Base-by-base conservation (phyloP, 2,797 vertebrate genomes). In the Lutjanus argentimaculatus region DNA sequence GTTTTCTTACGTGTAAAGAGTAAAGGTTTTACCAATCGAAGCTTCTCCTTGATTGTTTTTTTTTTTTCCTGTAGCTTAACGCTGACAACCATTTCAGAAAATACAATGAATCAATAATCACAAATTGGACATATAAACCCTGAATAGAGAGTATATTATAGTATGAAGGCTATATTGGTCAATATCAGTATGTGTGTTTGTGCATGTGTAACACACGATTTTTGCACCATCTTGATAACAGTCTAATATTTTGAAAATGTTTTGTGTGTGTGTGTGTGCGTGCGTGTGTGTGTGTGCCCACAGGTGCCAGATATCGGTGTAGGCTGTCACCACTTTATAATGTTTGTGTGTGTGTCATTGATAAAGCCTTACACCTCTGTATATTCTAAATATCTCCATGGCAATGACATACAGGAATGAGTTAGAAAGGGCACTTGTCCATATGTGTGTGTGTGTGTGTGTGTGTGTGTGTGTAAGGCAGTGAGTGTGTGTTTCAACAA, bases 401-500 rank as follows among this genome's bases (percentile, higher is more conserved):
- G 57, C 21, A 40, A 74, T 67, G 62, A 21, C 65, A 49, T 55
- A 63, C n/a, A 78, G 68, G 76, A 57, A 77, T 75, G 22, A 74
- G 30, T 63, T 36, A 21, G 49, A 25, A 22, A 55, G 48, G 57
- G 62, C 19, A 22, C 43, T 48, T 55, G 6, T 70, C 8, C 14
- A 13, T 71, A n/a, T 79, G 53, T 85, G 53, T n/a, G 56, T 48
- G 67, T 65, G 67, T 71, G 22, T 79, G 52, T 56, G 17, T 56
- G 42, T 58, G 13, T 53, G 45, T 25, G 59, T 48, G 42, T 62
- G 59, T 74, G 21, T 69, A 57, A 17, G 7, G 8, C 59, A 53
- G 62, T 53, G 13, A 40, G 72, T 67, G 55, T 84, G 67, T 82
- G 57, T 62, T 68, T 70, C 58, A 81, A 72, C 67, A 75, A 72